Base-by-base conservation (phyloP, 2,888 invertebrate genomes). In the Drosophila setosimentum region DNA sequence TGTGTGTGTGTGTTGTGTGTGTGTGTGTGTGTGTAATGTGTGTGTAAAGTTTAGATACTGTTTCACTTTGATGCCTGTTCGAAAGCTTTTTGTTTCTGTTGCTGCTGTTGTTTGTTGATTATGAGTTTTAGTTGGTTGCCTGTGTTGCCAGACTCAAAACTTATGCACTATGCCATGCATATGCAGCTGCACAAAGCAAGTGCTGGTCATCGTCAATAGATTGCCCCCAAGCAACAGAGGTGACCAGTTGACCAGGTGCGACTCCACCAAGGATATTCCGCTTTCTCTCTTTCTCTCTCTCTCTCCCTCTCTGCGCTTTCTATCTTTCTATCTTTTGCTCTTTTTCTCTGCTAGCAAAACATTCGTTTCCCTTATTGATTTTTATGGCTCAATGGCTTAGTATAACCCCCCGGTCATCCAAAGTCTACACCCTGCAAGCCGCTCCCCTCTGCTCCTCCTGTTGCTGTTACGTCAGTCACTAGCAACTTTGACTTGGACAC, bases 351-450 rank as follows among this genome's bases (percentile, higher is more conserved):
- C 51, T 24, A 24, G 32, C 45, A 55, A 40, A 60, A 63, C 61
- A 53, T 59, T 68, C 54, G 85, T 76, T 84, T 77, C 80, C 76
- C 84, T 87, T 86, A 86, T 86, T 86, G 85, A 86, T 86, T 86
- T 85, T 86, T 76, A 87, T 87, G 87, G 73, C 85, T 89, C 89
- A 87, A 71, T 86, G 80, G 87, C 60, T 76, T 64, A 35, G 59
- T 49, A 54, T 65, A 48, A 53, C 50, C 40, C 40, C 33, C 21
- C 8, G 18, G 54, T 33, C 13, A 29, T 11, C 5, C 68, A 16
- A 16, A 37, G 32, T 37, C 30, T 33, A 24, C 24, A 5, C 40
- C 3, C n/a, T 10, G n/a, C 21, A n/a, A 51, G 5, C 33, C 21
- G 24, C 10, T 13, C 18, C 29, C 27, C 35, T 11, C 49, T 42